Base-by-base conservation (phyloP, 2,888 invertebrate genomes). In the Salticus scenicus region DNA sequence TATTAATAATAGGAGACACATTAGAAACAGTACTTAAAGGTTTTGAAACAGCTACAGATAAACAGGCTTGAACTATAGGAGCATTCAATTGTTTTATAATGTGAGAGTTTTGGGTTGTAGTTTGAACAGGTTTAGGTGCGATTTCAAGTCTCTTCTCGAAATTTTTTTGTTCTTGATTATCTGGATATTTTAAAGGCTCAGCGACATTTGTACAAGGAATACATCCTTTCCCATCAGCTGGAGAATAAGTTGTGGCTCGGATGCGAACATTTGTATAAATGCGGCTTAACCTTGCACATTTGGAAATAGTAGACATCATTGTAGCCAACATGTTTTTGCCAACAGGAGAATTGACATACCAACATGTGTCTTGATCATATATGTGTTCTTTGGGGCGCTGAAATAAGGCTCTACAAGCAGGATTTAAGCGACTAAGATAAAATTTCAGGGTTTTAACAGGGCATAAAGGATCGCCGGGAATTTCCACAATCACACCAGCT, bases 251-350 rank as follows among this genome's bases (percentile, higher is more conserved):
- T 57, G 88, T 87, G 84, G 88, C 88, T 80, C 88, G 81, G 71
- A 87, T 87, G 51, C 88, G 87, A 30, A 87, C 82, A 77, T 88
- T 88, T 31, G 87, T 87, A 73, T 88, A 88, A 41, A 88, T 77
- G 64, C 88, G 88, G 71, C 84, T 85, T 12, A 88, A 69, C 42
- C 87, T 72, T 12, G 88, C 88, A 70, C 88, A 88, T 66, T 88
- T 88, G 12, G 88, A 88, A 47, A 88, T 88, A 31, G 88, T 87
- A 12, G 87, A 87, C 88, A 88, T 88, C 88, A 88, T 88, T 24
- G 87, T 88, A 37, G 88, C 87, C 12, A 88, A 63, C 84, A 88
- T 84, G 33, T 87, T 88, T 75, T 88, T 88, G 51, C 88, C 88
- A 27, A 88, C 81, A 7, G 88, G 88, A 12, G 87, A 87, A 66